These are phyloP conservation scores for Brachionus koreanus DNA, from an alignment of 1,140 invertebrate species.

Conservation along the genomic window DNA sequence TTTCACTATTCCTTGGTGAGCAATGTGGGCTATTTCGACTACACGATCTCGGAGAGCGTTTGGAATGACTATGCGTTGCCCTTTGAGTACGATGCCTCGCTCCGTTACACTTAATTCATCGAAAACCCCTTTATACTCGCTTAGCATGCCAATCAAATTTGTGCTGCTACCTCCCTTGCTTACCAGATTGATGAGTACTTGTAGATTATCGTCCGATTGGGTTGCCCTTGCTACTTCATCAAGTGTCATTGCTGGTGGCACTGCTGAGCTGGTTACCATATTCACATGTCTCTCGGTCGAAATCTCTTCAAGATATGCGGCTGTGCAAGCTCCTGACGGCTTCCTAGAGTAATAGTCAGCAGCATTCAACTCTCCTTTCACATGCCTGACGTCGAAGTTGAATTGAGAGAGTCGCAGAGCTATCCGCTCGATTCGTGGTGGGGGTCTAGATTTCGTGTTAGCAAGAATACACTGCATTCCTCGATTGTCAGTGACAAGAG, in stretches of 20 bases:
- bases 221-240: too few species aligned
- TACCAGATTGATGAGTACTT: too few species aligned
- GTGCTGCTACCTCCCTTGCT: neutral
- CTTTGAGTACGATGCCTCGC: neutral
- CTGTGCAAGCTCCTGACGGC: neutral
- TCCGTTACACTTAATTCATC: neutral
- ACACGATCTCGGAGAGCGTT: neutral
- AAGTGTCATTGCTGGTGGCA: too few species aligned
- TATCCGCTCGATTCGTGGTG: neutral
- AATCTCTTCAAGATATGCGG: neutral
- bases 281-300: too few species aligned
- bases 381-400: too few species aligned
- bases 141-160: neutral
- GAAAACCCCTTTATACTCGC: neutral
- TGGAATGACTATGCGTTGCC: neutral
- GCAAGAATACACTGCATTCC: neutral
- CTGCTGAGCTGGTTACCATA: too few species aligned
- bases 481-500: neutral
- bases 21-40: neutral
- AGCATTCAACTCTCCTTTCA: neutral
- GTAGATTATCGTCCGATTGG: too few species aligned
- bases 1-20: constrained; percentile 4
- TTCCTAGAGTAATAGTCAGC: neutral
- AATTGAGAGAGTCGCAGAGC: neutral
- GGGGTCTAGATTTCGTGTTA: neutral